Evolutionary conservation across 2,113 vertebrate species (phyloP).

Genomic region (Strigops habroptila): DNA sequence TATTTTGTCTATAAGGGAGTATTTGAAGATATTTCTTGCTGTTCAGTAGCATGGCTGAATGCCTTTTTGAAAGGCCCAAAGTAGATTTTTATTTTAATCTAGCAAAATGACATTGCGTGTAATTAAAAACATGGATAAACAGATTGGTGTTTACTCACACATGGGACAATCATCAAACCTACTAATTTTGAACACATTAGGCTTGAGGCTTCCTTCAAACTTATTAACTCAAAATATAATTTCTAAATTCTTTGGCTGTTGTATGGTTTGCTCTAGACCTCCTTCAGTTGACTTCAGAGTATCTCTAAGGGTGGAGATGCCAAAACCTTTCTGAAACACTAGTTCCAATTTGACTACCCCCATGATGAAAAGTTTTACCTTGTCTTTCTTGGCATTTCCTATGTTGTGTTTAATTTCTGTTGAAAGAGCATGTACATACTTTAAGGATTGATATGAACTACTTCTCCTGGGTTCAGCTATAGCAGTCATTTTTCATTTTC

Average conservation of each 20-base stretch:
- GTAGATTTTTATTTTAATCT: background rate
- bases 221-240: background rate
- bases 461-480: too few species aligned
- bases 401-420: background rate
- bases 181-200: background rate
- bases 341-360: background rate
- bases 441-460: background rate
- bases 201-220: background rate
- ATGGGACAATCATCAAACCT: background rate
- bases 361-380: background rate
- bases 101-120: background rate
- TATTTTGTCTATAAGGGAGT: background rate
- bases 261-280: background rate
- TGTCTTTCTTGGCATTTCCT: background rate
- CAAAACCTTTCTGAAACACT: background rate
- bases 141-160: background rate
- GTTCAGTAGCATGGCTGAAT: background rate
- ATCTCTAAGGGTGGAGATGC: background rate
- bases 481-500: too few species aligned
- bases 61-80: background rate
- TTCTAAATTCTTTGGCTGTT: background rate
- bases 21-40: background rate
- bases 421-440: background rate
- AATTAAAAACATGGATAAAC: background rate
- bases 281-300: background rate